Conservation (phyloP, 92 coral and sea anemone genomes). For the Siderastrea siderea region DNA sequence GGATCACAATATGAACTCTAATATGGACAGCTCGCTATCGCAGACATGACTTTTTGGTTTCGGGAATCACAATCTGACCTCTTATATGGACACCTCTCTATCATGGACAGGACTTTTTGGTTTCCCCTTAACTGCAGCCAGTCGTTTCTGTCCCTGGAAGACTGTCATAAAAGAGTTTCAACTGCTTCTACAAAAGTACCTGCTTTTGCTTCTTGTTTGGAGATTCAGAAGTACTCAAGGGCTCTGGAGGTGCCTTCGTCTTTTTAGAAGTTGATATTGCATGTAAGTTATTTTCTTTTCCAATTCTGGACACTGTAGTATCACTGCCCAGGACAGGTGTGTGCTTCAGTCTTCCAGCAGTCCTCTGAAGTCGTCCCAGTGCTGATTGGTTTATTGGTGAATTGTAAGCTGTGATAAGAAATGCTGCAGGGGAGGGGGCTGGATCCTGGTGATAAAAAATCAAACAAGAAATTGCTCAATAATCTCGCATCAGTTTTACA, state of each 20-base stretch:
- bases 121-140: too few relatives aligned
- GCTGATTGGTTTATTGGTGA: conserved; percentile 18
- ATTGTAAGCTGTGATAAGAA: conserved; percentile 22
- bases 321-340: conserved; percentile 34
- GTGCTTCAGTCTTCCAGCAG: conserved; percentile 13
- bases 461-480: background rate
- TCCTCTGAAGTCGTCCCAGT: conserved; percentile 8
- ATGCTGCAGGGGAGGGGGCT: conserved; percentile 9
- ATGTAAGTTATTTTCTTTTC: background rate
- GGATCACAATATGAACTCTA: too few relatives aligned
- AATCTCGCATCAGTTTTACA: too few relatives aligned
- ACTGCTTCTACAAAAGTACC: conserved; percentile 13
- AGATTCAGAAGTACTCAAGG: conserved; percentile 22
- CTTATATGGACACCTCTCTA: too few relatives aligned
- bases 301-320: background rate
- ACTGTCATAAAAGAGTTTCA: too few relatives aligned
- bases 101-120: background rate
- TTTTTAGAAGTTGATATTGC: background rate
- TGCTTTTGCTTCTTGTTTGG: conserved; percentile 65
- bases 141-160: too few relatives aligned
- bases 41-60: too few relatives aligned
- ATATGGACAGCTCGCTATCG: too few relatives aligned
- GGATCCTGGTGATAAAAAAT: conserved; percentile 27
- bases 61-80: too few relatives aligned
- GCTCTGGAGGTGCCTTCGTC: conserved; percentile 1